Evolutionary conservation across 1,140 invertebrate genomes (phyloP), one percentile per base, ranked within the genome.

Genomic region (Drosophila seguyi): DNA sequence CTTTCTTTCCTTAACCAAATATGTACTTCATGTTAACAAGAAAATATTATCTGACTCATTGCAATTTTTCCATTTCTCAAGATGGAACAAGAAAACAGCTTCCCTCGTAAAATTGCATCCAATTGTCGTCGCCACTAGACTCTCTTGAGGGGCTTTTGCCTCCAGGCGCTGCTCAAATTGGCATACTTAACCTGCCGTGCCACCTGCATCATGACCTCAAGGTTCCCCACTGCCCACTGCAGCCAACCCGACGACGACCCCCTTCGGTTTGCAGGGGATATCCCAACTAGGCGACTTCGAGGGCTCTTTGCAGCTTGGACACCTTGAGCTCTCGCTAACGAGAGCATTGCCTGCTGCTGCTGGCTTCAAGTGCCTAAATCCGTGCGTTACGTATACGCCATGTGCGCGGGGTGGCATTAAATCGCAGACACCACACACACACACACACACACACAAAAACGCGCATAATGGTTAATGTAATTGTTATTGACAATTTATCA

Each of bases 361-460:
- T 53, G 34, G 29, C 48, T 60, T 82, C 53, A 18, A 45, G 48
- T 53, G 72, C 36, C 55, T 48, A 50, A 36, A 71, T 76, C 44
- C 63, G 56, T 67, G 60, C 80, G 61, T 79, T 80, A 62, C 81
- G 60, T 59, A 83, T 83, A 84, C 81, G 81, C 78, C 81, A 63
- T 72, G 81, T 79, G 76, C n/a, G 74, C 29, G 34, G 3, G 34
- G 25, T 13, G 36, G 22, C 18, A 72, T 39, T 58, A 20, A 72
- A 27, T 31, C 34, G 22, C 22, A 38, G 25, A 14, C 25, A 34
- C 29, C 16, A 52, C 29, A 20, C 18, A 25, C 31, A 47, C 10
- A 60, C 31, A 69, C n/a, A n/a, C n/a, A n/a, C n/a, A n/a, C n/a
- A n/a, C n/a, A n/a, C n/a, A n/a, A n/a, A n/a, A n/a, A n/a, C n/a